These are phyloP conservation scores for Synanthedon vespiformis DNA, from an alignment of 2,888 invertebrate species.

Conservation along the genomic window DNA sequence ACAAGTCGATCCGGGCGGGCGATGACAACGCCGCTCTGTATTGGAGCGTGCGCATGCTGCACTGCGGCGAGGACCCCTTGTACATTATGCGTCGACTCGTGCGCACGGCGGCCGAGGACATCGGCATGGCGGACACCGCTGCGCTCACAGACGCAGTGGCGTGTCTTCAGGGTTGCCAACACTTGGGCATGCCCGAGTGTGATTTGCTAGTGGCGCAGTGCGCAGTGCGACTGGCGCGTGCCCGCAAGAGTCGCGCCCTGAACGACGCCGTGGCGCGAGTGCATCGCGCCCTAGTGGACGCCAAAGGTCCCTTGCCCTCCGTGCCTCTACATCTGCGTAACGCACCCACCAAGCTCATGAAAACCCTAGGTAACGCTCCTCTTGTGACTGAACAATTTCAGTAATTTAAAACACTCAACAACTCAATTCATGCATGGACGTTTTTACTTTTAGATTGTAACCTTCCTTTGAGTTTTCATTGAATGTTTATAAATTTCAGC, in stretches of 20 bases:
- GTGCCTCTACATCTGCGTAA: constrained; percentile 85
- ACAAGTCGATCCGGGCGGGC: constrained; percentile 85
- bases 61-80: constrained; percentile 83
- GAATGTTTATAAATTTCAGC: no score
- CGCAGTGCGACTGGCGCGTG: constrained; percentile 80
- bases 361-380: constrained; percentile 70
- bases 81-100: constrained; percentile 82
- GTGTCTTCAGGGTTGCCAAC: constrained; percentile 82
- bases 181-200: constrained; percentile 85
- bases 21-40: constrained; percentile 85
- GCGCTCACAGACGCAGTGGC: constrained; percentile 78
- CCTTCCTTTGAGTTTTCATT: no score
- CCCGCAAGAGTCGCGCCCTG: constrained; percentile 78
- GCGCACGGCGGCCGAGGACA: constrained; percentile 81
- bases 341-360: constrained; percentile 84
- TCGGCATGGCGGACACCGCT: constrained; percentile 78
- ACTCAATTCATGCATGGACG: no score
- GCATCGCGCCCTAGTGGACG: constrained; percentile 68
- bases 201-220: constrained; percentile 83
- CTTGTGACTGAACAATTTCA: background rate
- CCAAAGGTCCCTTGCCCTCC: constrained; percentile 77
- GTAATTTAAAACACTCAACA: no score
- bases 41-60: constrained; percentile 84
- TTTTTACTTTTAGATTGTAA: no score
- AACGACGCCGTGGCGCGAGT: constrained; percentile 73